Base-by-base conservation (phyloP, 2,797 vertebrate genomes). In the Rhincodon typus region DNA sequence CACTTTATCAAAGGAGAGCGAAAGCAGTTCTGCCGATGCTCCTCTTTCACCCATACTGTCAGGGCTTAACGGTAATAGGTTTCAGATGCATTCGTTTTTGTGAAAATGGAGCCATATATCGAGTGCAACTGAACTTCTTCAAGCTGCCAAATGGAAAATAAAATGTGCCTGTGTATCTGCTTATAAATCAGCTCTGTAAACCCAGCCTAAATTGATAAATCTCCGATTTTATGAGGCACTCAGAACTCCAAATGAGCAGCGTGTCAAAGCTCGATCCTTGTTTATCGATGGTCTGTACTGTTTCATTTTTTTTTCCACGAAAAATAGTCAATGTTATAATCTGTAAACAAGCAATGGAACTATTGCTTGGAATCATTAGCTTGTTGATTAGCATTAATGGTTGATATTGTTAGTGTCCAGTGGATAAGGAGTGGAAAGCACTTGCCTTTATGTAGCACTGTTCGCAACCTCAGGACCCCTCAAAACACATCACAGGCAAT, bases 181-280 rank as follows among this genome's bases (percentile, higher is more conserved):
- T 93, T 93, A 93, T 67, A 93, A 93, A 93, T 93, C 90, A 69
- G 90, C 38, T 93, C 90, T 93, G 90, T 93, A 69, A 93, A 93
- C 90, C 23, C 3, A 38, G 38, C 62, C 69, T 69, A 93, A 69
- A 42, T 93, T 93, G 62, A 93, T 93, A 93, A 93, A 93, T 93
- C 90, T 69, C 66, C 25, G 66, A 42, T 25, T 93, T 93, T 93
- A 93, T 93, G 90, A 69, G 62, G 62, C 90, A 93, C 90, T 69
- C 90, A 93, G 21, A 93, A 38, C 62, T 69, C 90, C 90, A 93
- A 93, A 93, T 67, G 90, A 93, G 66, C n/a, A 4, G 66, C 21
- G n/a, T 93, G 90, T 93, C 90, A 93, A 93, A 93, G 38, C 90
- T n/a, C 90, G 3, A 93, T 27, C 66, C 90, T 93, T 93, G 69